Percentiles rank a stretch among this genome's conserved stretches.
Conservation (phyloP, 2,113 vertebrate genomes). For the Caloenas nicobarica region DNA sequence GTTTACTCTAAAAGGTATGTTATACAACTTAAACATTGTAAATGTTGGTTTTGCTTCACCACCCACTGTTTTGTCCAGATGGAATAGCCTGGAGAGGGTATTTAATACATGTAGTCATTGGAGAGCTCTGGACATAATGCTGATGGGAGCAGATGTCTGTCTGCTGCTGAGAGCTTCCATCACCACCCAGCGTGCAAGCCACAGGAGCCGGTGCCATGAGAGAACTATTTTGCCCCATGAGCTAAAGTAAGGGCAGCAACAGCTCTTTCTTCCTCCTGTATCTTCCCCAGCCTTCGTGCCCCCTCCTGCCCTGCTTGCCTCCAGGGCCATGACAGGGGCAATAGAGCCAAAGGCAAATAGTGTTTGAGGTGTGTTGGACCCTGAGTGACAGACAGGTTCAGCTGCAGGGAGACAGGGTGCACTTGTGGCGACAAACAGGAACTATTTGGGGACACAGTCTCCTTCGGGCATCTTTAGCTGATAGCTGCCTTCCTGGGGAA, state of each 20-base stretch:
- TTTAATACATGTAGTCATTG: neutral
- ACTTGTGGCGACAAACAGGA: neutral
- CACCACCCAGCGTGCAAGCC: accelerated
- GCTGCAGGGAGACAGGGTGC: neutral
- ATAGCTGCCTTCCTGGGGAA: neutral
- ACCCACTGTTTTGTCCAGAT: constrained; percentile 31
- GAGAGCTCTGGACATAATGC: neutral
- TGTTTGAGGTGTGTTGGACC: neutral
- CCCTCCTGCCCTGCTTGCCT: neutral
- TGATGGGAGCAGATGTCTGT: neutral
- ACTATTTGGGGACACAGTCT: neutral
- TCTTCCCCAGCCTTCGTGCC: neutral
- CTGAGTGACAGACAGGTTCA: neutral
- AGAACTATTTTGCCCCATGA: neutral
- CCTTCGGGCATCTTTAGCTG: neutral
- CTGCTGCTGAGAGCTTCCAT: neutral
- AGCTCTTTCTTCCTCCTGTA: neutral
- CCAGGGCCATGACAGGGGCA: neutral
- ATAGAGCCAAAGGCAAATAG: neutral
- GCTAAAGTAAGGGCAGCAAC: neutral
- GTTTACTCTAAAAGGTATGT: neutral
- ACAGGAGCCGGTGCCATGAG: neutral
- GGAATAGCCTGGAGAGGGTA: constrained; percentile 4
- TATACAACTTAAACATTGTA: constrained; percentile 29
- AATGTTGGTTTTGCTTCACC: constrained; percentile 49